Base-by-base conservation (phyloP, 1,140 invertebrate species). In the Macrotrachela quadricornifera region DNA sequence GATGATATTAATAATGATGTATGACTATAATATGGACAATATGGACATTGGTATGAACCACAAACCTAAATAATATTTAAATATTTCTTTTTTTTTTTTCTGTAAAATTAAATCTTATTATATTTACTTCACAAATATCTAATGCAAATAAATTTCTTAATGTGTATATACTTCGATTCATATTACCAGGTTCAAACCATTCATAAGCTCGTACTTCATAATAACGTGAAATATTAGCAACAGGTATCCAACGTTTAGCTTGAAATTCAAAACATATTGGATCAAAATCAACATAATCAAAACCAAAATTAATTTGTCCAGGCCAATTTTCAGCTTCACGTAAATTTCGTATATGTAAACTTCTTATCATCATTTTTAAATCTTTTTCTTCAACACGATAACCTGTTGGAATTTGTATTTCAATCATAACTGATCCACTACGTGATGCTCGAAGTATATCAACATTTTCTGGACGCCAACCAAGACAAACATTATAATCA, bases 31-130 rank as follows among this genome's bases (percentile, higher is more conserved):
- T 62, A 62, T 4, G 83, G 80, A 70, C 88, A 95, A 65, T 94
- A 94, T 0, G 88, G 88, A 71, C 90, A 96, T 66, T 94, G 88
- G 44, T 84, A 94, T 16, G 86, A 92, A 38, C 88, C 90, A 65
- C 88, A 96, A 30, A 30, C 21, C 21, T 30, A 30, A 30, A 30
- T 30, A 4, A 30, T 30, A 30, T 4, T 30, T 2, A 30, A 30
- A 30, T 8, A 30, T 30, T 30, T 30, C 21, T 30, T 30, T 8
- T 30, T 30, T 30, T 2, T 30, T 30, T 30, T 30, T n/a, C n/a
- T n/a, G n/a, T n/a, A n/a, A n/a, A n/a, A n/a, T n/a, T n/a, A n/a
- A n/a, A n/a, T n/a, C n/a, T 30, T 30, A 30, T 30, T 30, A 2
- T 4, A 30, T 30, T 30, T 15, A 94, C 88, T 64, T 92, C 85